These are phyloP conservation scores for Botia kubotai DNA, from an alignment of 2,797 vertebrate species.

Conservation along the genomic window DNA sequence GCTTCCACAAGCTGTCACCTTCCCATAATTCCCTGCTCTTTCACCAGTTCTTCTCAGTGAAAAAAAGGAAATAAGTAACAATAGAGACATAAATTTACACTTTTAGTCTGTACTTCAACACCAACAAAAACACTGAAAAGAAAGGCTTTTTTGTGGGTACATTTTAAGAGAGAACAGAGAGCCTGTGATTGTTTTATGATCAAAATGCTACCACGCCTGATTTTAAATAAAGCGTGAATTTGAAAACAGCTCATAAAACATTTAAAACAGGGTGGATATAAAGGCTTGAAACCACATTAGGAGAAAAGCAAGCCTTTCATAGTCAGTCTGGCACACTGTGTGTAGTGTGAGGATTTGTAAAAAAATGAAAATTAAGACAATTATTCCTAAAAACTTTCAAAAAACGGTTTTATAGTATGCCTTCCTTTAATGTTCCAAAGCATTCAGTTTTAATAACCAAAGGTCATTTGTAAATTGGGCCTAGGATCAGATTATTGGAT, in stretches of 20 bases:
- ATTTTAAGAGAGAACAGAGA: conserved; percentile 27
- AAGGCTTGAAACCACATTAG: conserved; percentile 35
- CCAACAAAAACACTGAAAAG: not conserved
- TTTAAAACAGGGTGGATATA: conserved; percentile 30
- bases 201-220: conserved; percentile 22
- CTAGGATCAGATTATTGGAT: not conserved
- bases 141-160: not conserved
- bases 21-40: conserved; percentile 63
- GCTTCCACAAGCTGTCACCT: conserved; percentile 65
- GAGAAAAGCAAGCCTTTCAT: conserved; percentile 22
- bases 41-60: conserved; percentile 29
- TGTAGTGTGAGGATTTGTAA: too few species aligned
- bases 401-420: not conserved
- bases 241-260: conserved; percentile 37
- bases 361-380: not conserved
- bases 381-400: not conserved
- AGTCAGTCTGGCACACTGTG: not conserved
- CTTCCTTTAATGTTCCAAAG: not conserved
- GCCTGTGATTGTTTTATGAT: conserved; percentile 26
- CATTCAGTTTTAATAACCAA: not conserved
- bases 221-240: conserved; percentile 44
- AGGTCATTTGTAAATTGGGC: not conserved
- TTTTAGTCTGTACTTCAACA: not conserved
- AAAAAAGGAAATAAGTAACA: conserved; percentile 11
- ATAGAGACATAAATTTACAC: conserved; percentile 4